Conservation (phyloP, 1,140 invertebrate genomes). For the Calliphora vicina region DNA sequence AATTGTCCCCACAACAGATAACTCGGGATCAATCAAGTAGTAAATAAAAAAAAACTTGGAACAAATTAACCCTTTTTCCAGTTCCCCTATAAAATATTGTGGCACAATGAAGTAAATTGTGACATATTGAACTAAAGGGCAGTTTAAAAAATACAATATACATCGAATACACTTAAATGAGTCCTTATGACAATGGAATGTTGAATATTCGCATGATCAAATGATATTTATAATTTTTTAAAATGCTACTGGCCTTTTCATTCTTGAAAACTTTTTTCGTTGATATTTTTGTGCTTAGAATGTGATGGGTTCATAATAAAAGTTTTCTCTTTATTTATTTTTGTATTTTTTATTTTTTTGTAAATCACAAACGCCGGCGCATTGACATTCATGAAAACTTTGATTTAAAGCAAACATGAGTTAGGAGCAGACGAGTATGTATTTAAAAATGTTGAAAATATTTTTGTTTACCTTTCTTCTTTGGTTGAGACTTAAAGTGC, state of each 20-base stretch:
- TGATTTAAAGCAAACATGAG: not conserved
- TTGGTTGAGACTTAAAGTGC: not conserved
- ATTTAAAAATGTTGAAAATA: not conserved
- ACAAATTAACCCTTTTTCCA: no score
- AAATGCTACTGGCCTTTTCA: not conserved
- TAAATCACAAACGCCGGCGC: slow-evolving; percentile 1
- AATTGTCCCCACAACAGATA: no score
- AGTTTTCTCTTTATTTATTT: not conserved
- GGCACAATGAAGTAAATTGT: no score
- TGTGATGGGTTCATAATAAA: not conserved
- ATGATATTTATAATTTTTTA: not conserved
- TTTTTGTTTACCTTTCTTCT: not conserved
- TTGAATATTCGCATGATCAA: slow-evolving; percentile 13
- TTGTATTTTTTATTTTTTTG: not conserved
- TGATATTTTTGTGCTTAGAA: not conserved
- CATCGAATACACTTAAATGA: not conserved
- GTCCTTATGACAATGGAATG: slow-evolving; percentile 12
- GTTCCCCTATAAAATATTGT: no score
- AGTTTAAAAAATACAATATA: not conserved
- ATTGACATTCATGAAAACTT: not conserved
- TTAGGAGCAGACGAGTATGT: not conserved
- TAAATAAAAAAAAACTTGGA: no score
- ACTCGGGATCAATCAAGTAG: no score
- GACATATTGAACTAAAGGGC: no score
- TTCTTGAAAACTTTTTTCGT: not conserved